Evolutionary conservation across 2,888 invertebrate genomes (phyloP), one percentile per base, ranked within the genome.

Genomic region (Leucozona laternaria): DNA sequence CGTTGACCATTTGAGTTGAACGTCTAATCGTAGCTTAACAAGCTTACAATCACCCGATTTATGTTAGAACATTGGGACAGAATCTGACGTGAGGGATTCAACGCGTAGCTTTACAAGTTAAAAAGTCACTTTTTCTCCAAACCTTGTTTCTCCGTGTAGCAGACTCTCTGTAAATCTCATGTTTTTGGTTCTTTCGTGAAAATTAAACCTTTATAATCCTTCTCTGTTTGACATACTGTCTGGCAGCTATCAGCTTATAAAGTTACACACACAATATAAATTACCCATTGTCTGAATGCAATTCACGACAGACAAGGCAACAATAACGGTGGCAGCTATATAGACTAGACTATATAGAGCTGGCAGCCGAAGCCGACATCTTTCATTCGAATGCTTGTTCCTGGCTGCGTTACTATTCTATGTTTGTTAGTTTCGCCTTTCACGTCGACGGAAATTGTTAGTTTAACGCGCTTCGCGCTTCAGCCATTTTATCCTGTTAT

Each of bases 391-490:
- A 86, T 34, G 34, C 31, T 53, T 53, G 25, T 53, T 82, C 31
- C 75, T 76, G 50, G 43, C 40, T 50, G 50, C 17, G 62, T 62
- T 53, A 37, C 50, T 50, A 34, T 68, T 53, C 37, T 37, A 37
- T 68, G 50, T 68, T 75, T 81, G 82, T 79, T 82, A 82, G 86
- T 86, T 79, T 86, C 64, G 82, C 75, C 58, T 82, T 82, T 79
- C 78, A 86, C 82, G 82, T 86, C 86, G 58, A 58, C 78, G 86
- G 82, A 86, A 82, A 86, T 86, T 86, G 86, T 86, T 86, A 86
- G 86, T 82, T 86, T 86, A 86, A 86, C 82, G 75, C 82, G 82
- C 86, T 85, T 85, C 85, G 85, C 81, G 85, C 77, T 85, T 81
- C 85, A 77, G 62, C 72, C 81, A 73, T 77, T 75, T 85, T 77